Evolutionary conservation across 2,888 invertebrate genomes (phyloP).

Genomic region (Lottia gigantea): DNA sequence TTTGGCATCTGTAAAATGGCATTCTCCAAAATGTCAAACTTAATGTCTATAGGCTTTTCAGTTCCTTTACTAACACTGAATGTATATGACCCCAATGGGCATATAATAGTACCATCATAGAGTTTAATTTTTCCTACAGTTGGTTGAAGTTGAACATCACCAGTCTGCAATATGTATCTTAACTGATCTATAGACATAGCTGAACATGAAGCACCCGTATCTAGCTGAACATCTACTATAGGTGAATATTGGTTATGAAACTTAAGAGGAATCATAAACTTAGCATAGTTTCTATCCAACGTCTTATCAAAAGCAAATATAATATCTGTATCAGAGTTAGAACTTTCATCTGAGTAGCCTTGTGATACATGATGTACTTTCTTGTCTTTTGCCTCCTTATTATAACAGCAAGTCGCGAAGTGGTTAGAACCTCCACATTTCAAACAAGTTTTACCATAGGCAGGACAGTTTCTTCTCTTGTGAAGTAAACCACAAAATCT

Average conservation of each 20-base stretch:
- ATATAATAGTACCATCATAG: neutral
- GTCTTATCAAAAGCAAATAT: neutral
- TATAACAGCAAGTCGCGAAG: no score
- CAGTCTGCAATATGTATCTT: neutral
- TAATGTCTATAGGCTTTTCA: no score
- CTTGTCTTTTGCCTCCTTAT: neutral
- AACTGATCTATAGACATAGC: slow-evolving; percentile 2
- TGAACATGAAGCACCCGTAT: neutral
- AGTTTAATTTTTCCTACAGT: neutral
- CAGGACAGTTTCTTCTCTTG: no score
- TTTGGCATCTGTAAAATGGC: no score
- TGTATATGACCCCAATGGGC: neutral
- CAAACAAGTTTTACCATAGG: slow-evolving; percentile 28
- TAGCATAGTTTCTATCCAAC: neutral
- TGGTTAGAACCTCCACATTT: slow-evolving; percentile 33
- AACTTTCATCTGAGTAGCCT: neutral
- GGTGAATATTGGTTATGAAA: slow-evolving; percentile 2
- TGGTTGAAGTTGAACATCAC: neutral
- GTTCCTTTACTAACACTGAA: no score
- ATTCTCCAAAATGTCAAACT: no score
- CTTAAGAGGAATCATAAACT: neutral
- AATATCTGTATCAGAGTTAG: neutral
- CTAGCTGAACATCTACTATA: neutral
- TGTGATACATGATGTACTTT: neutral
- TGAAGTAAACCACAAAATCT: slow-evolving; percentile 32